A percentile compares a stretch with the other conserved stretches of the same genome.
Conservation (phyloP, 2,888 invertebrate genomes). For the Villa cingulata region DNA sequence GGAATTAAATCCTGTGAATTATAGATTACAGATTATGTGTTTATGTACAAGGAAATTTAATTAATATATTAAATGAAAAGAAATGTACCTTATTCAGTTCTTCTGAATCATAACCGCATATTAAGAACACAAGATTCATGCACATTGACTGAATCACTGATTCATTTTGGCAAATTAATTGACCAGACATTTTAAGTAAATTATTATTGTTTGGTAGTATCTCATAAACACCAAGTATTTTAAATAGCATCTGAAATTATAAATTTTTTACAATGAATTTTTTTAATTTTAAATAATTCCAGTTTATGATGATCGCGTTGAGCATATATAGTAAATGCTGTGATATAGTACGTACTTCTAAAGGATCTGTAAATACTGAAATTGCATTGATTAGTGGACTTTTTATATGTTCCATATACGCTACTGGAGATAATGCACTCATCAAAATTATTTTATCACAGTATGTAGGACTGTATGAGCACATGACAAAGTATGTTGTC, state of each 20-base stretch:
- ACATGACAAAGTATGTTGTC: constrained; percentile 37
- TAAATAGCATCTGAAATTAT: background rate
- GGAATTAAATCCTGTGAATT: constrained; percentile 30
- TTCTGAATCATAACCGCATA: constrained; percentile 28
- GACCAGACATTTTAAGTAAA: constrained; percentile 36
- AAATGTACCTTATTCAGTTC: constrained; percentile 28
- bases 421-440: constrained; percentile 44
- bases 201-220: constrained; percentile 40
- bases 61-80: background rate
- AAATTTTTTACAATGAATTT: too few relatives aligned
- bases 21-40: too few relatives aligned
- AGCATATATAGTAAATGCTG: too few relatives aligned
- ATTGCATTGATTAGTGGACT: constrained; percentile 31
- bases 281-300: too few relatives aligned
- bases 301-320: too few relatives aligned
- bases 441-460: constrained; percentile 40
- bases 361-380: background rate
- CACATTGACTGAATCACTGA: constrained; percentile 10
- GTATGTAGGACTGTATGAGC: constrained; percentile 40
- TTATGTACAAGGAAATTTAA: too few relatives aligned
- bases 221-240: constrained; percentile 32
- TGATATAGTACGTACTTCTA: too few relatives aligned
- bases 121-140: constrained; percentile 9
- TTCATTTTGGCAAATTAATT: constrained; percentile 31
- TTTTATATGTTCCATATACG: constrained; percentile 37